Conservation (phyloP, 2,113 vertebrate genomes). For the Cottus gobio region DNA sequence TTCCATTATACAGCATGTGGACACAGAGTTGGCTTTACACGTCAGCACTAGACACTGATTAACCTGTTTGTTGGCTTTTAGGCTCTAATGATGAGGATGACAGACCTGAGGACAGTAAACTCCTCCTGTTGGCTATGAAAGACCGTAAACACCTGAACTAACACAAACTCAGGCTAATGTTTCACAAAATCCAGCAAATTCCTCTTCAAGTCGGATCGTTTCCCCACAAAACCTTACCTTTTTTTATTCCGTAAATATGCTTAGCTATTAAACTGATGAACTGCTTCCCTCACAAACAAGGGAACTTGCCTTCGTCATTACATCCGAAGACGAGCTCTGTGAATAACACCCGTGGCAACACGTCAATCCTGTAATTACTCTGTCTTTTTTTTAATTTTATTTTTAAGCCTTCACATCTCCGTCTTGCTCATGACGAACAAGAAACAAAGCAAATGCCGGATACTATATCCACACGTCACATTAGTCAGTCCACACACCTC, state of each 20-base stretch:
- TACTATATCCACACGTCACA: constrained; percentile 23
- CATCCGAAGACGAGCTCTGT: neutral
- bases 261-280: neutral
- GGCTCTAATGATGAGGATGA: constrained; percentile 46
- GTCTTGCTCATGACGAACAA: neutral
- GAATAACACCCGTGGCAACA: neutral
- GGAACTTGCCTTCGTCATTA: neutral
- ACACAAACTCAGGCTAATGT: constrained; percentile 68
- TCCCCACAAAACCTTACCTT: constrained; percentile 41
- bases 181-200: constrained; percentile 67
- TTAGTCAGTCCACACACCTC: constrained; percentile 43
- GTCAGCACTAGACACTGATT: constrained; percentile 66
- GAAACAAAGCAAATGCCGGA: constrained; percentile 41
- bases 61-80: constrained; percentile 66
- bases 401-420: neutral
- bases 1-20: neutral
- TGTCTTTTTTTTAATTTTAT: constrained; percentile 1
- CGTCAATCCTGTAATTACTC: neutral
- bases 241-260: constrained; percentile 11
- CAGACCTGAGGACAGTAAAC: constrained; percentile 60
- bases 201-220: constrained; percentile 28
- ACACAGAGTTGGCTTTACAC: constrained; percentile 42
- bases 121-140: constrained; percentile 53
- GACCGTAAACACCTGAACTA: constrained; percentile 69
- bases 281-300: neutral